Conservation (phyloP, 2,113 vertebrate genomes). For the Columba livia region DNA sequence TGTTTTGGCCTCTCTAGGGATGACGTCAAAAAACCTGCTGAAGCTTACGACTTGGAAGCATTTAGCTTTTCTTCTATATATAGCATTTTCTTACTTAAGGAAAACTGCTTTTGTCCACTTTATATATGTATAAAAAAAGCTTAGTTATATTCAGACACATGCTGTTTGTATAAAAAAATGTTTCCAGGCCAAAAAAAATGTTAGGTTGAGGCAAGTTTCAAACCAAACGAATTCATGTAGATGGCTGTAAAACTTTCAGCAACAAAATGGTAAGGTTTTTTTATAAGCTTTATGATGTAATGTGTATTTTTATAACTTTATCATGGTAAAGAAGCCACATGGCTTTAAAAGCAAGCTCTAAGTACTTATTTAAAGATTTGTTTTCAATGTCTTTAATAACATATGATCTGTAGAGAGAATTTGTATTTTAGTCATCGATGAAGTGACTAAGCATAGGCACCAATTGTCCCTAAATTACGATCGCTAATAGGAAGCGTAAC, state of each 20-base stretch:
- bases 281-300: conserved; percentile 1
- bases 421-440: neutral
- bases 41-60: neutral
- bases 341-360: neutral
- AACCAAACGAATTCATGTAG: neutral
- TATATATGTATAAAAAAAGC: neutral
- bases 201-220: neutral
- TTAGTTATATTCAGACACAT: neutral
- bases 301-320: conserved; percentile 9
- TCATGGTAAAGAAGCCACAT: neutral
- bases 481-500: neutral
- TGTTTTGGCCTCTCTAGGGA: neutral
- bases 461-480: neutral
- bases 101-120: neutral
- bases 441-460: neutral
- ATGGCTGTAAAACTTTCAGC: neutral
- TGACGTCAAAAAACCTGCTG: neutral
- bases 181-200: neutral
- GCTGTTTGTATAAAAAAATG: neutral
- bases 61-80: conserved; percentile 1
- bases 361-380: neutral
- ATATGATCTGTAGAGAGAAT: neutral
- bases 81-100: neutral
- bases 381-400: neutral
- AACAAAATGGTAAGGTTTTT: neutral